phyloP scores from a whole-genome alignment of 2,797 vertebrate species.

The Myotis daubentonii region DNA sequence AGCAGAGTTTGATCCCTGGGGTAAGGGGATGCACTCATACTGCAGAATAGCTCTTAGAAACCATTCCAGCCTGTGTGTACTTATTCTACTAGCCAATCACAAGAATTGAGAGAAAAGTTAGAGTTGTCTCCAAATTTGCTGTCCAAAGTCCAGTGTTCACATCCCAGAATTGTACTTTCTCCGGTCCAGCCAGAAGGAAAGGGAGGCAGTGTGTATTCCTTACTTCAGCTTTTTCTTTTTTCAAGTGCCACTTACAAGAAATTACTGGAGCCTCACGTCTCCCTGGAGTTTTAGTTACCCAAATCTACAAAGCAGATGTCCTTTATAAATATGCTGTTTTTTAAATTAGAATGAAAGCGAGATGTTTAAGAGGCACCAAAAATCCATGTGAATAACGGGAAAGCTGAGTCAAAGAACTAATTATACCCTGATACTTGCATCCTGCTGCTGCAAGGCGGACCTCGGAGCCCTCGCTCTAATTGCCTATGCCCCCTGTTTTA shows the following conservation, averaged over 20 bases:
- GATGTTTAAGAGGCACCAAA: constrained; percentile 21
- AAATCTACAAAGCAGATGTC: background rate
- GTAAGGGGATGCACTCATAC: background rate
- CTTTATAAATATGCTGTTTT: constrained; percentile 42
- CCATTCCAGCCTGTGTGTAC: too few species aligned
- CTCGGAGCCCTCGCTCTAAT: constrained; percentile 4
- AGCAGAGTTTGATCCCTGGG: background rate
- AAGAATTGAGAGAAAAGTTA: background rate
- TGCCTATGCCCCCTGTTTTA: constrained; percentile 1
- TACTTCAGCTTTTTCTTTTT: background rate
- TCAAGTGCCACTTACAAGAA: background rate
- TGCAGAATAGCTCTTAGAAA: background rate
- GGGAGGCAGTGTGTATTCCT: background rate
- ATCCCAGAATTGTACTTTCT: background rate
- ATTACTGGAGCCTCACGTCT: background rate
- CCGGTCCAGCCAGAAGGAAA: background rate
- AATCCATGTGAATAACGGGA: constrained; percentile 51
- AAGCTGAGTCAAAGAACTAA: constrained; percentile 64
- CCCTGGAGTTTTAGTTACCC: background rate
- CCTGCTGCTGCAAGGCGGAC: background rate
- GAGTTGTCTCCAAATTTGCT: background rate
- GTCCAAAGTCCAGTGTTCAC: background rate
- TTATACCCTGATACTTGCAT: constrained; percentile 44
- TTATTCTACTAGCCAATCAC: background rate
- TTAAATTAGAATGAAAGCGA: constrained; percentile 62